These are phyloP conservation scores for Clarias macrocephalus DNA, from an alignment of 2,113 vertebrate genomes.

Conservation along the genomic window DNA sequence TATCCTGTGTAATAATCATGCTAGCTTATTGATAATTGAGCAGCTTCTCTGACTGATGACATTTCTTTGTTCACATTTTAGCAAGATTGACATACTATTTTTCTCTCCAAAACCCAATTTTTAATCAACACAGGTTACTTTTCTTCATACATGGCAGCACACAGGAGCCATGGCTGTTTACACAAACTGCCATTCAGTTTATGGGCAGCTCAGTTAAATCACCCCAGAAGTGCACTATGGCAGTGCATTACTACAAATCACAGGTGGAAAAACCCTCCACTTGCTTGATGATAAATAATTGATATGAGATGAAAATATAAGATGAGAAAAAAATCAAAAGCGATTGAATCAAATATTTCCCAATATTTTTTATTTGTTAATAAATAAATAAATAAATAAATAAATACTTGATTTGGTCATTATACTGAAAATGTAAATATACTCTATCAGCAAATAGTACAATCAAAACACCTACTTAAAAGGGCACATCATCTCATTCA, in stretches of 20 bases:
- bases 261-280: slow-evolving; percentile 34
- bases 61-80: neutral
- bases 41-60: neutral
- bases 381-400: neutral
- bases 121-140: slow-evolving; percentile 40
- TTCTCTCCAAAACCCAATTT: neutral
- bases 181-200: slow-evolving; percentile 41
- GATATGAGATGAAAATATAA: neutral
- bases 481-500: neutral
- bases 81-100: neutral
- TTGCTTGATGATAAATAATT: neutral
- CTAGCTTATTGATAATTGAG: neutral
- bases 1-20: neutral
- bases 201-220: slow-evolving; percentile 57
- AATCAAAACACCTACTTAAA: neutral
- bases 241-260: slow-evolving; percentile 54
- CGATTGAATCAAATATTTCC: neutral
- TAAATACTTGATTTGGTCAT: neutral
- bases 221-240: slow-evolving; percentile 52
- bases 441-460: neutral
- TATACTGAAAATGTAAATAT: neutral
- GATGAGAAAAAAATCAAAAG: neutral
- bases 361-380: neutral
- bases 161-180: slow-evolving; percentile 39
- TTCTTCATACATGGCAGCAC: slow-evolving; percentile 59